Base-by-base conservation (phyloP, 1,140 invertebrate genomes). In the Atta colombica region DNA sequence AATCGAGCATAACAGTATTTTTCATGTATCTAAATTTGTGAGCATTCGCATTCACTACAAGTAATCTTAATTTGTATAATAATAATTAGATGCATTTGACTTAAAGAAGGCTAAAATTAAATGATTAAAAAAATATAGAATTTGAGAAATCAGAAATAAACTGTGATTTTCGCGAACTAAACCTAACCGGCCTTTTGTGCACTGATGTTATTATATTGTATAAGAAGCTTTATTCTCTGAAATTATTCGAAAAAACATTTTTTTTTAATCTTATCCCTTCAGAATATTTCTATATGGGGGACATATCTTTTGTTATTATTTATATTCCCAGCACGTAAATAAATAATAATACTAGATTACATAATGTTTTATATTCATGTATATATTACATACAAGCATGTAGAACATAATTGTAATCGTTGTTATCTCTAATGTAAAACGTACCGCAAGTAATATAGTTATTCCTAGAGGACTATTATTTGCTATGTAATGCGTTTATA, bases 401-500 rank as follows among this genome's bases (percentile, higher is more conserved):
- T 93, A 93, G 88, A 77, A 75, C 35, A 68, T 86, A 91, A 81
- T 35, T 89, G 87, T 93, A 93, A 92, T 88, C 88, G 80, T 93
- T 91, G 87, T 89, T 89, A 92, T 82, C 86, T 68, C 77, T 71
- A 77, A 93, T 85, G 74, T 86, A 10, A 90, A 31, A 63, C 63
- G 51, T 89, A 89, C 18, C 61, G 65, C 82, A 91, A 87, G 90
- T 75, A 82, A 91, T 72, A 89, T 87, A 89, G 72, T 86, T 92
- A 82, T 89, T 89, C 88, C 45, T 92, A 92, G 89, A 87, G 18
- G 60, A 88, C 88, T 92, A 93, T 91, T 91, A 84, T 93, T 94
- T 93, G 85, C 84, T 90, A 66, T 91, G 93, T 89, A 88, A 91
- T 87, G 89, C 88, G 90, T 94, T 93, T 94, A 86, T 91, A 91